Evolutionary conservation across 2,113 vertebrate species (phyloP), one percentile per base, ranked within the genome.

Genomic region (Ellobius talpinus): DNA sequence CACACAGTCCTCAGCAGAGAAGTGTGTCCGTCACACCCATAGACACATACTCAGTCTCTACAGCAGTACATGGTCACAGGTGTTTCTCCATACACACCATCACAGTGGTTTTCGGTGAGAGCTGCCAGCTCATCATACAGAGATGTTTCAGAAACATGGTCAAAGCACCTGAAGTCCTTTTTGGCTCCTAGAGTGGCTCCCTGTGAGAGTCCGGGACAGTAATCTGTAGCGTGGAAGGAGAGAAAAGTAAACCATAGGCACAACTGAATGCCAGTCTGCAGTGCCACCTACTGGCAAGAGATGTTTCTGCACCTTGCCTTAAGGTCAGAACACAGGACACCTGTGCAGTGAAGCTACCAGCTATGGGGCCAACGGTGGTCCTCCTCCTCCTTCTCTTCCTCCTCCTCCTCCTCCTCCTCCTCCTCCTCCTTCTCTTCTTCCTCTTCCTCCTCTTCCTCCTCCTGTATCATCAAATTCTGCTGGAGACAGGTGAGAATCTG

Each of bases 281-380:
- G 86, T 77, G 96, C 82, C 97, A 95, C 93, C 96, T 97, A 82
- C 76, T 82, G 96, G 91, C 17, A 1, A 12, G 23, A 94, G 4
- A 6, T 11, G 42, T 31, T 74, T 78, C 94, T 90, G 42, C n/a
- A 55, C 14, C 45, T 91, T 14, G 17, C 78, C 87, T 68, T 31
- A 61, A 90, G 52, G 52, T 42, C 33, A 76, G 77, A 84, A 87
- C 14, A 61, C 14, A 21, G 33, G 24, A 50, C 8, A 3, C 24
- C 24, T 1, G 17, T 86, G 13, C 36, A 24, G 39, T 7, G 24
- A 85, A 73, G 50, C 36, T 0, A 1, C 66, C 66, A 65, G 5
- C 14, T 9, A 39, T 4, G 9, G 8, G 17, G 63, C 63, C 7
- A 16, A 58, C 50, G 17, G 14, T 68, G 1, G 1, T 68, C 31